These are phyloP conservation scores for Aphaenogaster rudis DNA, from an alignment of 1,140 invertebrate genomes.

Conservation along the genomic window DNA sequence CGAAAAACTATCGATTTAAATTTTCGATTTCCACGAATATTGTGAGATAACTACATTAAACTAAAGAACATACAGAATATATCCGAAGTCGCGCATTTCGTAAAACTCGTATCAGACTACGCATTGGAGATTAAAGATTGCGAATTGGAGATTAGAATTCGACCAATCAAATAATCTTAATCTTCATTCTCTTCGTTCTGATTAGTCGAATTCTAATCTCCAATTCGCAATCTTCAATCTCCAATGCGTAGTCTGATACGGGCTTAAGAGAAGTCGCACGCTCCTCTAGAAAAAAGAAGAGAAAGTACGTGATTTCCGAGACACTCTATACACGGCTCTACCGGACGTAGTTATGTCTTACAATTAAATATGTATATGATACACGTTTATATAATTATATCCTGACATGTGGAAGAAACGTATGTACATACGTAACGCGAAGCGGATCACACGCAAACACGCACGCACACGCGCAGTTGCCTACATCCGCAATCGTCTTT, in stretches of 20 bases:
- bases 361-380: constrained; percentile 44
- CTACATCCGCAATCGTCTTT: not conserved
- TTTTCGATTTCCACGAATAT: not conserved
- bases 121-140: too few relatives aligned
- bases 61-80: not conserved
- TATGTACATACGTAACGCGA: not conserved
- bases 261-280: not conserved
- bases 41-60: not conserved
- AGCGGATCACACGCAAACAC: not conserved
- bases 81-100: not conserved
- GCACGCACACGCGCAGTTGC: not conserved
- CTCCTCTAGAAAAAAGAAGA: constrained; percentile 8
- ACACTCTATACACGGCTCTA: constrained; percentile 3
- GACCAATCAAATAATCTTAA: too few relatives aligned
- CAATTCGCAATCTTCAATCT: too few relatives aligned
- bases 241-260: too few relatives aligned
- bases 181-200: too few relatives aligned
- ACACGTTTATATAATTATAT: constrained; percentile 53
- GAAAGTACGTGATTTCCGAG: constrained; percentile 50
- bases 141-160: too few relatives aligned
- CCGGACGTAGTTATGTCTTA: constrained; percentile 32
- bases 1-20: not conserved
- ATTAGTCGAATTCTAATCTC: too few relatives aligned
- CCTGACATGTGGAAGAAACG: not conserved
- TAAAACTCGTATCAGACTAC: too few relatives aligned